These are phyloP conservation scores for Drosophila histrio DNA, from an alignment of 2,888 invertebrate genomes.

Conservation along the genomic window DNA sequence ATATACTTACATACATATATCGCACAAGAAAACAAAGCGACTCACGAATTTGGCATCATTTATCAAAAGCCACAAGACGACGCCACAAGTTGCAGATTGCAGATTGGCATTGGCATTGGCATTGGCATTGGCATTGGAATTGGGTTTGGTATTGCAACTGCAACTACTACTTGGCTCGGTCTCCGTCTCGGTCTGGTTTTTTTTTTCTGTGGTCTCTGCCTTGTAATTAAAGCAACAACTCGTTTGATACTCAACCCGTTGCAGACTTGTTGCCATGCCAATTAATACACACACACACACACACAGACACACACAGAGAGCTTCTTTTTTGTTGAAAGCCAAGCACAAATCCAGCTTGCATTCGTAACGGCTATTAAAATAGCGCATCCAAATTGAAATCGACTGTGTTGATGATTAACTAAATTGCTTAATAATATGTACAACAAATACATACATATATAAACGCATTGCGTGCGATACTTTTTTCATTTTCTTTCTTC, in stretches of 20 bases:
- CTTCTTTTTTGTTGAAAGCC: constrained; percentile 32
- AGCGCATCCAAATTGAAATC: constrained; percentile 68
- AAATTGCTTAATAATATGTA: constrained; percentile 65
- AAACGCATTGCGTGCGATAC: constrained; percentile 6
- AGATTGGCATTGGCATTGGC: constrained; percentile 16
- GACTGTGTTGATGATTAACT: constrained; percentile 35
- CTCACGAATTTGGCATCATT: constrained; percentile 76
- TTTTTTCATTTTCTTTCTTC: too few relatives aligned
- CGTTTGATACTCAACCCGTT: constrained; percentile 59
- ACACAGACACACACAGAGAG: too few relatives aligned
- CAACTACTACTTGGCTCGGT: constrained; percentile 5
- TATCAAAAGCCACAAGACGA: constrained; percentile 53
- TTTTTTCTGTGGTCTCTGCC: constrained; percentile 5
- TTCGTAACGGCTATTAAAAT: constrained; percentile 68
- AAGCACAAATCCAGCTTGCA: constrained; percentile 38
- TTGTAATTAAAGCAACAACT: constrained; percentile 74
- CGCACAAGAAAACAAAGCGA: constrained; percentile 65
- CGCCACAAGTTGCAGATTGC: constrained; percentile 46
- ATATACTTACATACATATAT: too few relatives aligned
- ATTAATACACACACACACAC: constrained; percentile 67
- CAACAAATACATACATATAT: constrained; percentile 3
- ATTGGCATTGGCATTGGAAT: constrained; percentile 33
- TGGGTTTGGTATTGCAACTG: constrained; percentile 29
- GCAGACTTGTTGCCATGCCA: constrained; percentile 51
- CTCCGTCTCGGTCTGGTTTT: constrained; percentile 8